Evolutionary conservation across 2,797 vertebrate species (phyloP).

Genomic region (Micromesistius poutassou): DNA sequence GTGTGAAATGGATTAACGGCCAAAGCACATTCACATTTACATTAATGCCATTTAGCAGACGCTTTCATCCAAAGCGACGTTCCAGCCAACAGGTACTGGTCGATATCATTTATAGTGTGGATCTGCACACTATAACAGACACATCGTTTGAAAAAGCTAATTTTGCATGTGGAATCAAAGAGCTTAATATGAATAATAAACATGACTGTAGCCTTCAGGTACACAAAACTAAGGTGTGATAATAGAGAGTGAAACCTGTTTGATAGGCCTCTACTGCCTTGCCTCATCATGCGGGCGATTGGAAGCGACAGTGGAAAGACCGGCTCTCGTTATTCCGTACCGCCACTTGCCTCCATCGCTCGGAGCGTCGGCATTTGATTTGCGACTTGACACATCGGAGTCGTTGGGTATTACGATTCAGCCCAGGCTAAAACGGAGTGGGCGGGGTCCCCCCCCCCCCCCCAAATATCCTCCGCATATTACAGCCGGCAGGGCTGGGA

Average conservation of each 20-base stretch:
- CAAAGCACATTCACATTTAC: neutral
- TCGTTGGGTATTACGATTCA: neutral
- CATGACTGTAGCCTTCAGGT: conserved; percentile 3
- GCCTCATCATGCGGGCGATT: neutral
- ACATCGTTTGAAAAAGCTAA: neutral
- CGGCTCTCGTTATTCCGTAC: neutral
- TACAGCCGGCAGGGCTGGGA: neutral
- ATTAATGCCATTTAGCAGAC: too few relatives aligned
- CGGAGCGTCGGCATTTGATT: neutral
- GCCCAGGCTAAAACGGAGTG: neutral
- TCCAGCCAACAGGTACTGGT: neutral
- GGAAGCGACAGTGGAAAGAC: neutral
- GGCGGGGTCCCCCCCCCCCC: neutral
- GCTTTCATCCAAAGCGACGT: too few relatives aligned
- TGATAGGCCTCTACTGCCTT: neutral
- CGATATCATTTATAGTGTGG: neutral
- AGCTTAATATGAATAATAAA: neutral
- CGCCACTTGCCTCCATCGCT: too few relatives aligned
- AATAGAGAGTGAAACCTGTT: neutral
- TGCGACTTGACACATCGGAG: neutral
- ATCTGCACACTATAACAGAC: neutral
- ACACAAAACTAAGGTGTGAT: neutral
- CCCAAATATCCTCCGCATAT: neutral
- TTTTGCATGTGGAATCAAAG: neutral
- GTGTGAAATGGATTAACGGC: neutral